Evolutionary conservation across 2,797 vertebrate species (phyloP), one percentile per base, ranked within the genome.

Genomic region (Gephyroberyx darwinii): DNA sequence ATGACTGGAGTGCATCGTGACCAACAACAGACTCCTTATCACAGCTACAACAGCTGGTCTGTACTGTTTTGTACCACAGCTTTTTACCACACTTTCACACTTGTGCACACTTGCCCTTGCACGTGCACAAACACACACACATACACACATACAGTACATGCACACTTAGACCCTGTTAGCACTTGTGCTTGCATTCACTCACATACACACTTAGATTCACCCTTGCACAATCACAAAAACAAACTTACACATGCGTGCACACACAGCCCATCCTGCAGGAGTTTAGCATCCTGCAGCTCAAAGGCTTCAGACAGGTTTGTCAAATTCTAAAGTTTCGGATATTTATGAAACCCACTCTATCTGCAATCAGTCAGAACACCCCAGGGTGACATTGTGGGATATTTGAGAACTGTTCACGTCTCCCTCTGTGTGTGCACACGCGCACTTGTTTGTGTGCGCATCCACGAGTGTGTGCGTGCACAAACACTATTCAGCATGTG

Each of bases 331-430:
- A 82, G 86, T 92, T 93, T 93, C 89, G 82, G 81, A 88, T 86
- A 89, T 90, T 91, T 86, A 89, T 93, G 88, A 92, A 92, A 92
- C 82, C 82, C 89, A 84, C 89, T 91, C 88, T 76, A 80, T 89
- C 86, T 90, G 86, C 85, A 86, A 91, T 92, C 89, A 90, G 82
- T 85, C 83, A 88, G 85, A 86, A 85, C 83, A 87, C 86, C 65
- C 85, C 83, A 89, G 92, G 90, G 92, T 93, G 90, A 94, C 92
- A 90, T 92, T 92, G 91, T 86, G 79, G 76, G 91, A 92, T 89
- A 93, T 91, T 81, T 91, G 91, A 93, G 90, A 90, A 52, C 59
- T 65, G 66, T 76, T 66, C 71, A 71, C 73, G 30, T 71, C 80
- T 74, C 72, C 20, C 45, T 59, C 10, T 73, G 37, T 68, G 61